phyloP scores from a whole-genome alignment of 2,888 invertebrate species.

The Octonoba sinensis region DNA sequence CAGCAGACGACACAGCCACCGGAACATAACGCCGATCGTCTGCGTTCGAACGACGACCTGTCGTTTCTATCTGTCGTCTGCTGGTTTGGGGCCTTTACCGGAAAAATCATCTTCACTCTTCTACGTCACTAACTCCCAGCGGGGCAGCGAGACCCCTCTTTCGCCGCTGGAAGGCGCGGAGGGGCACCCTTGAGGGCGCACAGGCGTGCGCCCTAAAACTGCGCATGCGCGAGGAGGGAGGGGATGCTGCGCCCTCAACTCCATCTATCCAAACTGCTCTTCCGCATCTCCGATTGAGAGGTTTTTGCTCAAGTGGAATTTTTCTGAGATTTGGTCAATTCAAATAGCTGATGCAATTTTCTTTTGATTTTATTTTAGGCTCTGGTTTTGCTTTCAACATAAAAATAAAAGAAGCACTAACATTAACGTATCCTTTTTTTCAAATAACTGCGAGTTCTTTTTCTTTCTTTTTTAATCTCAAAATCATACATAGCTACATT shows the following conservation, averaged over 20 bases:
- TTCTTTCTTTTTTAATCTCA: too few species aligned
- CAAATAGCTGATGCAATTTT: not conserved
- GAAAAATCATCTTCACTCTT: constrained; percentile 26
- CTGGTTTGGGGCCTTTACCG: constrained; percentile 21
- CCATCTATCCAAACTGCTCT: constrained; percentile 9
- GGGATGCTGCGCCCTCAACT: constrained; percentile 1
- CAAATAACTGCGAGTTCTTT: too few species aligned
- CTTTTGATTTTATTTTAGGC: not conserved
- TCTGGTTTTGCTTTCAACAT: too few species aligned
- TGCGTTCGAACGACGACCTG: constrained; percentile 11
- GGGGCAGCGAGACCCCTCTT: constrained; percentile 18
- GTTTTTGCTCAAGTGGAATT: too few species aligned
- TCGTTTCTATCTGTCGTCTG: constrained; percentile 26
- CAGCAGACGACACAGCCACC: constrained; percentile 1
- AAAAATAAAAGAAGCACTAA: too few species aligned
- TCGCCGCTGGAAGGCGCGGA: constrained; percentile 11
- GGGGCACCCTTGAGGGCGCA: not conserved
- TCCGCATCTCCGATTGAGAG: constrained; percentile 32
- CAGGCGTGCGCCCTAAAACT: constrained; percentile 8
- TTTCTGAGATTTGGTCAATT: not conserved
- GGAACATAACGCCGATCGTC: not conserved
- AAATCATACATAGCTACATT: too few species aligned
- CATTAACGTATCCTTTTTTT: too few species aligned
- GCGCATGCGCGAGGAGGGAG: not conserved
- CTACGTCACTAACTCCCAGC: constrained; percentile 25